Percentiles rank a stretch among this genome's conserved stretches.
Evolutionary conservation across 2,888 invertebrate species (phyloP).

Genomic region (Ethmia dodecea): DNA sequence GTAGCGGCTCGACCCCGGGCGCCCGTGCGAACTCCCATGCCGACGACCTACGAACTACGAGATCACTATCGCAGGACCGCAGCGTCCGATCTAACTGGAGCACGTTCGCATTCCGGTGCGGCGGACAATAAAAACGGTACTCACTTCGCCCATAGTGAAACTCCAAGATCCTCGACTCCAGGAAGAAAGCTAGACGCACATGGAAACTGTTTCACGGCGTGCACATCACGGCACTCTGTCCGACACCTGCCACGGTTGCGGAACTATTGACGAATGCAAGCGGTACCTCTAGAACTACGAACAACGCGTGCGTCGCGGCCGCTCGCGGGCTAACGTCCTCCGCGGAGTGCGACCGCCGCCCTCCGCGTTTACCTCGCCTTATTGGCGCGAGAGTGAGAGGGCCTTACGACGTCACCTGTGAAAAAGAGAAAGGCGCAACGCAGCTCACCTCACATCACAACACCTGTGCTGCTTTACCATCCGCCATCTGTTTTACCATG

Average conservation of each 20-base stretch:
- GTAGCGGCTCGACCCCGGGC: conserved; percentile 13
- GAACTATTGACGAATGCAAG: conserved; percentile 24
- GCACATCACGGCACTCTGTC: conserved; percentile 53
- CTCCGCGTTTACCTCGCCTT: conserved; percentile 36
- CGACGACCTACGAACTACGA: conserved; percentile 64
- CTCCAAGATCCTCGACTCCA: conserved; percentile 34
- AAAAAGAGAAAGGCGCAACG: conserved; percentile 52
- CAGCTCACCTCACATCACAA: too few species aligned
- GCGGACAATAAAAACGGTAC: conserved; percentile 36
- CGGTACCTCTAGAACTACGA: conserved; percentile 13
- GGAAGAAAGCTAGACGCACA: conserved; percentile 37
- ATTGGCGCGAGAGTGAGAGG: conserved; percentile 55
- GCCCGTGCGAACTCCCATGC: conserved; percentile 35
- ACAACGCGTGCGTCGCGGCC: conserved; percentile 41
- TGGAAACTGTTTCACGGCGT: conserved; percentile 51
- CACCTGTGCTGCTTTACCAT: conserved; percentile 55
- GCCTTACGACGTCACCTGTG: conserved; percentile 35
- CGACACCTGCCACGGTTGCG: conserved; percentile 43
- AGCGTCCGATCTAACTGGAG: conserved; percentile 46
- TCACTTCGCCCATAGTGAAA: conserved; percentile 68
- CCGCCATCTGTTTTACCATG: conserved; percentile 35
- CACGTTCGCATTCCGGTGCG: conserved; percentile 42
- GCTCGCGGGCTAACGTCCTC: conserved; percentile 66
- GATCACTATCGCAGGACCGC: conserved; percentile 47
- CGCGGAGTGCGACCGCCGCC: conserved; percentile 28